phyloP scores from a whole-genome alignment of 2,888 invertebrate species.

The Furcula furcula region DNA sequence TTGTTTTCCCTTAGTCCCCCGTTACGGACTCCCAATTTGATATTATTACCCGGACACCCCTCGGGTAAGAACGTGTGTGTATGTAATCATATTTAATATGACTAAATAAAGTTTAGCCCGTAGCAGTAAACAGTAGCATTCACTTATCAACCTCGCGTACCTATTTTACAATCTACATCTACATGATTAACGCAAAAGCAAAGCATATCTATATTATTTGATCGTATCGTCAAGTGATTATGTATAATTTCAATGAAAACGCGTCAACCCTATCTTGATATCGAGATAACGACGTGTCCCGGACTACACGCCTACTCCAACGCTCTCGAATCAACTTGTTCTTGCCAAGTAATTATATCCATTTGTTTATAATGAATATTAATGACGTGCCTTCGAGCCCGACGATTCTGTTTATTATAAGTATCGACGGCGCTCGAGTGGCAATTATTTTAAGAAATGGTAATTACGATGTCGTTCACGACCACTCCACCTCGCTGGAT shows the following conservation, averaged over 20 bases:
- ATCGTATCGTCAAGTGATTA: too few relatives aligned
- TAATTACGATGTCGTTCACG: constrained; percentile 55
- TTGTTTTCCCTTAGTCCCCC: too few relatives aligned
- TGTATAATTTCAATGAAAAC: not conserved
- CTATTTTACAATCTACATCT: too few relatives aligned
- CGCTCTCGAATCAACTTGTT: constrained; percentile 65
- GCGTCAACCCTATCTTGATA: constrained; percentile 35
- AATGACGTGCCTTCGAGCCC: constrained; percentile 58
- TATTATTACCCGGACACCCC: too few relatives aligned
- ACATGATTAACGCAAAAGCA: too few relatives aligned
- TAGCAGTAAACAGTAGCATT: too few relatives aligned
- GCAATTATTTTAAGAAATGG: constrained; percentile 69
- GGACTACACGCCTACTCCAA: constrained; percentile 61
- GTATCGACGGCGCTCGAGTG: constrained; percentile 56
- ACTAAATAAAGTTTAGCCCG: too few relatives aligned
- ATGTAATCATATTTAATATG: too few relatives aligned
- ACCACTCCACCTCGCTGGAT: constrained; percentile 45
- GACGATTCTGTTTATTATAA: constrained; percentile 59
- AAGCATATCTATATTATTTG: too few relatives aligned
- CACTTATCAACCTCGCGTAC: too few relatives aligned
- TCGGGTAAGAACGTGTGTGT: too few relatives aligned
- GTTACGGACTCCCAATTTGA: too few relatives aligned
- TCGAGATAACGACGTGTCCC: constrained; percentile 69
- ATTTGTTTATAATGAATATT: constrained; percentile 78
- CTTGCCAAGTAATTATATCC: constrained; percentile 73